Evolutionary conservation across 2,888 invertebrate genomes (phyloP), one percentile per base, ranked within the genome.

Genomic region (Auanema freiburgensis): DNA sequence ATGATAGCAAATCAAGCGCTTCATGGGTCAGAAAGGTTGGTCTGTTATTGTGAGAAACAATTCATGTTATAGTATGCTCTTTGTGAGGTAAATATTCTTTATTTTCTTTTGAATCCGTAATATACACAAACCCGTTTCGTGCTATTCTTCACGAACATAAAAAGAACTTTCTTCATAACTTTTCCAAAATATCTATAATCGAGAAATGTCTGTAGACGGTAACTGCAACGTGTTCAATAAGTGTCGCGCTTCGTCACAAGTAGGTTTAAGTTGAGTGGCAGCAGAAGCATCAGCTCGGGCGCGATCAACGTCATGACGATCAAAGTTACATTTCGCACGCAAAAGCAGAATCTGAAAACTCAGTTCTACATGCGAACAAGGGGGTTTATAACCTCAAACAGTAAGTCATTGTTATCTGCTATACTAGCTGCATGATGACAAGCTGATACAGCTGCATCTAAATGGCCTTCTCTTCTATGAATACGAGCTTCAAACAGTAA

Each of bases 271-370:
- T 25, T 52, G 57, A 8, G 51, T 42, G n/a, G 65, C 65, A 5
- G 53, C 59, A 21, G 33, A 57, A 3, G 61, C 65, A 14, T 60
- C 60, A 18, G 41, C 55, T 10, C 65, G 50, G 12, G 65, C 65
- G n/a, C 57, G 44, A 24, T 65, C 58, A n/a, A 65, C 52, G 18
- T 65, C 55, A 16, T 59, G 65, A 65, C 51, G 44, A 33, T 65
- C 65, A 24, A 65, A 65, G 18, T 55, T 56, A 24, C 61, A 57
- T 21, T 61, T 61, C 1, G 65, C 65, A 16, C 65, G 56, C 21
- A 65, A 56, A 4, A 65, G 40, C 2, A 57, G 41, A 3, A 63
- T 55, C 57, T 63, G 23, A 51, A 49, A 6, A n/a, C n/a, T n/a
- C n/a, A n/a, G n/a, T n/a, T n/a, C n/a, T 4, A 24, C 11, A 1